These are phyloP conservation scores for Protodeltote pygarga DNA, from an alignment of 2,888 invertebrate genomes.

Conservation along the genomic window DNA sequence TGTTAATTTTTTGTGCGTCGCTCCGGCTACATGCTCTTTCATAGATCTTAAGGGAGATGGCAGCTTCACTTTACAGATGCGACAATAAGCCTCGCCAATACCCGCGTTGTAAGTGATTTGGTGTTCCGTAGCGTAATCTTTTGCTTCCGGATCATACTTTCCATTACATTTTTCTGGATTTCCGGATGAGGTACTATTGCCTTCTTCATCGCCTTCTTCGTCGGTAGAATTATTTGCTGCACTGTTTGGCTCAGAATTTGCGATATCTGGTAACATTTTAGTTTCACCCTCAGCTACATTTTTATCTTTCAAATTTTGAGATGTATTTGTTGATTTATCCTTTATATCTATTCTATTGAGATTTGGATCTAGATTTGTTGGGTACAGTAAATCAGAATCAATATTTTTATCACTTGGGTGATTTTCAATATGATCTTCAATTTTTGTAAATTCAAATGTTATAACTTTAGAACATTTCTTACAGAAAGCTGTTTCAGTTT, in stretches of 20 bases:
- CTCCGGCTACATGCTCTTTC: slow-evolving; percentile 43
- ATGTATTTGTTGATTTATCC: slow-evolving; percentile 9
- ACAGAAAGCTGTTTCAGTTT: slow-evolving; percentile 45
- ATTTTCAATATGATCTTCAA: slow-evolving; percentile 45
- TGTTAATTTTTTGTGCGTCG: slow-evolving; percentile 50
- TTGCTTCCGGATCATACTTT: background rate
- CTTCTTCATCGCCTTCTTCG: background rate
- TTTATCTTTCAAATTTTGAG: background rate
- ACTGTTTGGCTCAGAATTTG: background rate
- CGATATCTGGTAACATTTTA: background rate
- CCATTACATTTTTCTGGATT: background rate
- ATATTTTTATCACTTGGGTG: slow-evolving; percentile 11
- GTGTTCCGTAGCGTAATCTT: slow-evolving; percentile 20
- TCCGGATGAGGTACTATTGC: background rate
- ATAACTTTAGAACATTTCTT: slow-evolving; percentile 43
- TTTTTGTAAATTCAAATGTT: slow-evolving; percentile 28
- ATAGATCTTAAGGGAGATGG: slow-evolving; percentile 23
- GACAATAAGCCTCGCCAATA: slow-evolving; percentile 29
- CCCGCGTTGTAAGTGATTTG: slow-evolving; percentile 22
- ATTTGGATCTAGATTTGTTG: slow-evolving; percentile 15
- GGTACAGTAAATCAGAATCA: slow-evolving; percentile 23
- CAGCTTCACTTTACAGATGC: slow-evolving; percentile 30
- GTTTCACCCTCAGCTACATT: background rate
- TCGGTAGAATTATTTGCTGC: background rate
- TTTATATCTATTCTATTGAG: slow-evolving; percentile 32